A percentile compares a stretch with the other conserved stretches of the same genome.
Conservation (phyloP, 2,888 invertebrate genomes). For the Helleia helle region DNA sequence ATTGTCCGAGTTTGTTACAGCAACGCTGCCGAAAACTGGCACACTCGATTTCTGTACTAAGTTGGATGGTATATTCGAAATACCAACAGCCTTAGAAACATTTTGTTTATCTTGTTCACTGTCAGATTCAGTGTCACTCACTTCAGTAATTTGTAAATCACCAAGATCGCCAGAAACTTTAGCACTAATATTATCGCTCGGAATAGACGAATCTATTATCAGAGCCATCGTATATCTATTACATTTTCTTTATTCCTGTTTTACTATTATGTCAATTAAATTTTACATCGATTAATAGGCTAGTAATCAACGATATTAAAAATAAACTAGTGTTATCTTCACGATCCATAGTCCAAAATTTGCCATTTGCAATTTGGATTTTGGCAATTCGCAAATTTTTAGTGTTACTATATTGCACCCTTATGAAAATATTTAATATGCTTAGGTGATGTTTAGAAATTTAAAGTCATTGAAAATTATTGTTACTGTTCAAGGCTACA, state of each 20-base stretch:
- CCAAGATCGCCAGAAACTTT: conserved; percentile 48
- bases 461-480: no score
- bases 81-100: conserved; percentile 25
- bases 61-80: conserved; percentile 30
- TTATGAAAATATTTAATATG: no score
- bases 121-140: conserved; percentile 37
- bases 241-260: conserved; percentile 9
- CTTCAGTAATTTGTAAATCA: conserved; percentile 45
- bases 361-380: no score
- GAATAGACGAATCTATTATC: conserved; percentile 12
- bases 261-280: no score
- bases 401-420: no score
- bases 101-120: conserved; percentile 22
- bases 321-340: no score
- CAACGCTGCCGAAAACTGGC: conserved; percentile 72
- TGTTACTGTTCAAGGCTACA: no score
- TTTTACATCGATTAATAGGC: no score
- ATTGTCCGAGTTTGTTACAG: conserved; percentile 79
- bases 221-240: conserved; percentile 17
- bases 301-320: no score
- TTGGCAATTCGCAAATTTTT: no score
- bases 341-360: no score
- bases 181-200: conserved; percentile 27
- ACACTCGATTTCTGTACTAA: conserved; percentile 30
- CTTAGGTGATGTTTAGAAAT: no score